Base-by-base conservation (phyloP, 1,140 invertebrate species). In the Tachypleus tridentatus region DNA sequence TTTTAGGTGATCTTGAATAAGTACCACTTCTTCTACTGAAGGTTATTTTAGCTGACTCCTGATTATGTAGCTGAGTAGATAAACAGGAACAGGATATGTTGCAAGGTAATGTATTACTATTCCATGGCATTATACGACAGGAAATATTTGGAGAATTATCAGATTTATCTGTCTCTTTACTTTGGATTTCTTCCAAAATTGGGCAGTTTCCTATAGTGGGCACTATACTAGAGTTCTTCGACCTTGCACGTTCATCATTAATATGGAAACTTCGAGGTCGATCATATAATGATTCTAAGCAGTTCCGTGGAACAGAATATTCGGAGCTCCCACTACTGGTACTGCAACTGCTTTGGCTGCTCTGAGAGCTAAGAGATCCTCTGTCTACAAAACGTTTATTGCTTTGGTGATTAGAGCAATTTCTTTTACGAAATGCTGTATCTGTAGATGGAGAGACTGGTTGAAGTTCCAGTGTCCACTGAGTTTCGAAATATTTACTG, bases 231-330 rank as follows among this genome's bases (percentile, higher is more conserved):
- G 29, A 47, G 10, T n/a, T 47, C 6, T 58, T 11, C n/a, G 48
- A 49, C 49, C 49, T 61, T 52, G 61, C 65, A 52, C 64, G 53
- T 67, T 29, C 29, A 29, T 29, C 29, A 29, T 29, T 29, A 29
- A 29, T 29, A 29, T 29, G 29, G 29, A 29, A 29, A 29, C 29
- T 29, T 29, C 29, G 29, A 29, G 29, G 29, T 29, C 29, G 29
- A 29, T 29, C 65, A 64, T 67, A 67, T 4, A 67, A 52, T 0
- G 62, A 51, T n/a, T 67, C 65, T 50, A 64, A 29, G 47, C 57
- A 67, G 61, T 64, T 64, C 11, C 62, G 57, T 4, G 67, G 67
- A 5, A 68, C 64, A 60, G 67, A 68, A 48, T 68, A 68, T 59
- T 68, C 67, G 5, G 63, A 63, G 49, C 64, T 63, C 57, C 64